A percentile compares a stretch with the other conserved stretches of the same genome.
These are phyloP conservation scores for Chrysaora quinquecirrha DNA, from an alignment of 30 jellyfish, hydroid and myxozoan genomes.

Conservation along the genomic window DNA sequence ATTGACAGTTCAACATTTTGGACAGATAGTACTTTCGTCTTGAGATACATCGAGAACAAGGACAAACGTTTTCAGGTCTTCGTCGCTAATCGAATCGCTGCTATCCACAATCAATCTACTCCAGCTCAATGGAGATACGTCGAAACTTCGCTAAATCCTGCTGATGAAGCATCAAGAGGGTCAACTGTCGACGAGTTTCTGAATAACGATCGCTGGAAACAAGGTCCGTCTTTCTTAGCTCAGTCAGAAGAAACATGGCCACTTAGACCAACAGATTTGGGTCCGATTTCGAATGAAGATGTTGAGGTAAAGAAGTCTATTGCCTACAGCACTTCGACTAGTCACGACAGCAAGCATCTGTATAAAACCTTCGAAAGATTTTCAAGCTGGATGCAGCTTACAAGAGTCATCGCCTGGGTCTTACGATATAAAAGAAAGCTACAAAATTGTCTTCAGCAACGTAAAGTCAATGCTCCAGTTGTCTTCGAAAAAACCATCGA, in stretches of 20 bases:
- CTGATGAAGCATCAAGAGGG: slow-evolving; percentile 68
- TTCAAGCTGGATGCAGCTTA: no score
- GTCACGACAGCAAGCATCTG: neutral
- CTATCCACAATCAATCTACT: slow-evolving; percentile 12
- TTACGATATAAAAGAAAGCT: no score
- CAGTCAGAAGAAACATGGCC: slow-evolving; percentile 18
- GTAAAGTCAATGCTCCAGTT: no score
- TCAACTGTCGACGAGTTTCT: neutral
- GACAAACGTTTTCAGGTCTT: slow-evolving; percentile 32
- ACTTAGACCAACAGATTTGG: neutral
- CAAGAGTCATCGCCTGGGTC: no score
- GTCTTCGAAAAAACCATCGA: no score
- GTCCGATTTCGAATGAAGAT: neutral
- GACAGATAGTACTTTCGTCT: slow-evolving; percentile 38
- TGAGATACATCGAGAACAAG: slow-evolving; percentile 14
- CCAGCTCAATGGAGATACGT: slow-evolving; percentile 43
- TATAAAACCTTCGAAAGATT: neutral
- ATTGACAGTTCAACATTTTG: slow-evolving; percentile 11
- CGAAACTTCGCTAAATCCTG: slow-evolving; percentile 19
- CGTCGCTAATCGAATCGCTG: slow-evolving; percentile 34
- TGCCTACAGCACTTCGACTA: neutral
- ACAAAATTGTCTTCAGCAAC: no score
- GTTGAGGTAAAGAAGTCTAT: neutral
- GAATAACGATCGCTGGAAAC: slow-evolving; percentile 27
- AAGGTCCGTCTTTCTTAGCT: slow-evolving; percentile 41